These are phyloP conservation scores for Crossoptilon crossoptilon DNA, from an alignment of 2,797 vertebrate genomes.

Conservation along the genomic window DNA sequence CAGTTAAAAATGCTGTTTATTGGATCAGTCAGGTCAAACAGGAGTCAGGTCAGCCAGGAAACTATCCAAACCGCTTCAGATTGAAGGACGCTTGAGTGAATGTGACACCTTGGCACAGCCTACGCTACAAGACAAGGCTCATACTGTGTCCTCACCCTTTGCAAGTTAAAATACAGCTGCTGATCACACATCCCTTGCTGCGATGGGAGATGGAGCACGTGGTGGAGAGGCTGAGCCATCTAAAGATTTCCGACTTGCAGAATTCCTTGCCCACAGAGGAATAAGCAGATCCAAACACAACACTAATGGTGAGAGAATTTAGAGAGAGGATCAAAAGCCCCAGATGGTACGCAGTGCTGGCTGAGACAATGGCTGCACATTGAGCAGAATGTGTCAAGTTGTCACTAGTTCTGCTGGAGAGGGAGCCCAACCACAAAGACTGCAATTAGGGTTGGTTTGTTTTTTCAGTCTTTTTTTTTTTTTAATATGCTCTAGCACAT, in stretches of 20 bases:
- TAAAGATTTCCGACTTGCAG: not conserved
- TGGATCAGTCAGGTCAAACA: slow-evolving; percentile 22
- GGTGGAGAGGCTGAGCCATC: not conserved
- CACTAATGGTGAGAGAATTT: not conserved
- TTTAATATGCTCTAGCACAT: not conserved
- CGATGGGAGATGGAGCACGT: rapidly evolving
- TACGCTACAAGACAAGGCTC: not conserved
- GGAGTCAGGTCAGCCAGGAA: not conserved
- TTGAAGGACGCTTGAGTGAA: not conserved
- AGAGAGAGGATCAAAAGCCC: slow-evolving; percentile 7
- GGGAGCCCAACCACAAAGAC: slow-evolving; percentile 12
- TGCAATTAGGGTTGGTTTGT: slow-evolving; percentile 54
- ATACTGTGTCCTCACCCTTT: not conserved
- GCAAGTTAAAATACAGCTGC: not conserved
- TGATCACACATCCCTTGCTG: not conserved
- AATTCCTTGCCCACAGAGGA: not conserved
- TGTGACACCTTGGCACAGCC: not conserved
- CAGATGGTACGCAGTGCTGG: not conserved
- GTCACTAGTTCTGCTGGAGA: slow-evolving; percentile 60
- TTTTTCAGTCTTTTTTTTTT: not conserved
- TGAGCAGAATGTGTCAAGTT: slow-evolving; percentile 55
- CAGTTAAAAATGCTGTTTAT: slow-evolving; percentile 10
- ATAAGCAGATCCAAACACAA: slow-evolving; percentile 22
- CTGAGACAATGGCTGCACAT: not conserved
- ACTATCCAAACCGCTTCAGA: not conserved